phyloP scores from a whole-genome alignment of 2,113 vertebrate genomes.

The Oxyura jamaicensis region DNA sequence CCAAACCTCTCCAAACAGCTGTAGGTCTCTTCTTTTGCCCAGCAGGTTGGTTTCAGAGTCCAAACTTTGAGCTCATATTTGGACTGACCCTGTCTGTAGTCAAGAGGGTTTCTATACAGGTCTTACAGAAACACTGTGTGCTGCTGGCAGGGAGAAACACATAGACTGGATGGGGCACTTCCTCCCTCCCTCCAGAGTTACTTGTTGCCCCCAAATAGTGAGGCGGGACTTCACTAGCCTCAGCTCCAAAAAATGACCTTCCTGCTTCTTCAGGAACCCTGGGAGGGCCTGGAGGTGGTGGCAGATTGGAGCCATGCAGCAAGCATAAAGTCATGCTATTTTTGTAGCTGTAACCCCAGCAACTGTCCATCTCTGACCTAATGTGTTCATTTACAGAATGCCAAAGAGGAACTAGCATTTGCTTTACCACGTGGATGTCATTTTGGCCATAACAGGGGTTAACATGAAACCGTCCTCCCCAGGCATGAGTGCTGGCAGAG shows the following conservation, averaged over 20 bases:
- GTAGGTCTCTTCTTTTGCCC: background rate
- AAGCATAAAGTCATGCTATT: background rate
- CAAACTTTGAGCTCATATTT: background rate
- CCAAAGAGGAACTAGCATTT: constrained; percentile 52
- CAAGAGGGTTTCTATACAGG: background rate
- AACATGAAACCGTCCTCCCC: background rate
- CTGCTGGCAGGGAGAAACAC: background rate
- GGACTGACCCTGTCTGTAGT: background rate
- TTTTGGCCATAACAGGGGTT: background rate
- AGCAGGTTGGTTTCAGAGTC: background rate
- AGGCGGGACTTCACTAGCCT: background rate
- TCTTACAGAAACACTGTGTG: rapidly evolving
- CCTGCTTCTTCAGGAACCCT: background rate
- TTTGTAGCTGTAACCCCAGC: constrained; percentile 7
- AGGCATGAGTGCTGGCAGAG: background rate
- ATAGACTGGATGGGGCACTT: background rate
- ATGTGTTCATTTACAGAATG: constrained; percentile 1
- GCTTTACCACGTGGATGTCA: background rate
- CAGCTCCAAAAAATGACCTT: background rate
- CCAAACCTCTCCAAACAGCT: background rate
- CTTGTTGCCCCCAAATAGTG: rapidly evolving
- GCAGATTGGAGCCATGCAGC: background rate
- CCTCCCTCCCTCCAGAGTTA: background rate
- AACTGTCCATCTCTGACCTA: background rate
- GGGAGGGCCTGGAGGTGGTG: background rate